Base-by-base conservation (phyloP, 2,888 invertebrate species). In the Cataglyphis altisquamis region DNA sequence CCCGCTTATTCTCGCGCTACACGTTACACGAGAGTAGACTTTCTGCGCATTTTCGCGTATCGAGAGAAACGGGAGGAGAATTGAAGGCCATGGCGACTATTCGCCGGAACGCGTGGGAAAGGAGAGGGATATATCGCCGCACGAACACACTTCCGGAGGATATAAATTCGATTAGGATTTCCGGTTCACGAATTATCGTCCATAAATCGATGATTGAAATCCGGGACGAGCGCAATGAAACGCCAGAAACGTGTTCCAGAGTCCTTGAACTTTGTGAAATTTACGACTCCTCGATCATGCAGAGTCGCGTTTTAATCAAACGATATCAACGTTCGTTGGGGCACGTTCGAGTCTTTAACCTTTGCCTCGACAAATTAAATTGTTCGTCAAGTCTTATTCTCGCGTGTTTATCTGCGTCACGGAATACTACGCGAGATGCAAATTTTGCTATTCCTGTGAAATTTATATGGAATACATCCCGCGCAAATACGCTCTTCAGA, bases 261-360 rank as follows among this genome's bases (percentile, higher is more conserved):
- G 52, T n/a, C 77, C 68, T 77, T 77, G 68, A 77, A 77, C 77
- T 55, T 39, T 29, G 67, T 8, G 67, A 67, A 39, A 67, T 77
- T 77, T 67, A 66, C 12, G 68, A 52, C 8, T 0, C 25, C 36
- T 55, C n/a, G 52, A 36, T 77, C 25, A n/a, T 3, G 10, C 18
- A 8, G 21, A 45, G 32, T 62, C 32, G 62, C 72, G 72, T 57
- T 48, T 75, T 63, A 67, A 64, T 67, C 25, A 15, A 67, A 55
- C 66, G 52, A 66, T 29, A 67, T 67, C 39, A 29, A 8, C 25
- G n/a, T 8, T 39, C 25, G n/a, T 8, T 39, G 55, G 6, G 2
- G 36, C 63, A 29, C 57, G 32, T 15, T 60, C 39, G n/a, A 77
- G 68, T 67, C 25, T 52, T 77, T 77, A 39, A 67, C 77, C 64